Evolutionary conservation across 2,113 vertebrate species (phyloP).

Genomic region (Pogona vitticeps): DNA sequence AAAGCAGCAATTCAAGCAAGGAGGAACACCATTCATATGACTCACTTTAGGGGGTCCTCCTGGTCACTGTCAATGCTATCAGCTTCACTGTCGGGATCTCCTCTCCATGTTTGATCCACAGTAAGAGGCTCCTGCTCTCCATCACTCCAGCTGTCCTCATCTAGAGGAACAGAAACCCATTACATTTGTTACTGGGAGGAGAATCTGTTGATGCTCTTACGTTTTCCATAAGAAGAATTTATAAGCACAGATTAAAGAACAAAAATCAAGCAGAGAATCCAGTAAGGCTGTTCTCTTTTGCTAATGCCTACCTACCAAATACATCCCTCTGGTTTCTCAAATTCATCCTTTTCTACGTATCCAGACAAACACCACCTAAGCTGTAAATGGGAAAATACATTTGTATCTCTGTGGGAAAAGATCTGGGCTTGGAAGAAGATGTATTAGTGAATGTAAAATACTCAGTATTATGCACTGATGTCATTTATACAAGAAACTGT

Average conservation of each 20-base stretch:
- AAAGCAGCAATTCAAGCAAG: not conserved
- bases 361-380: not conserved
- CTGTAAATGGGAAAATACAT: not conserved
- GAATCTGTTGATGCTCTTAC: not conserved
- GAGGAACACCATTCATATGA: not conserved
- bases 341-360: not conserved
- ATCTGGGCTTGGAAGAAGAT: not conserved
- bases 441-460: not conserved
- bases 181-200: not conserved
- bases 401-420: not conserved
- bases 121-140: slow-evolving; percentile 89
- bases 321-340: not conserved
- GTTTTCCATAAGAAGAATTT: rapidly evolving
- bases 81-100: slow-evolving; percentile 95
- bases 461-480: not conserved
- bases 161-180: slow-evolving; percentile 67
- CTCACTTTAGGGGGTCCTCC: slow-evolving; percentile 96
- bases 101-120: slow-evolving; percentile 95
- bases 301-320: not conserved
- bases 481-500: not conserved
- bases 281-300: not conserved
- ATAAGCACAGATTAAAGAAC: not conserved
- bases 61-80: slow-evolving; percentile 98
- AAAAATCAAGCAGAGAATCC: not conserved
- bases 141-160: slow-evolving; percentile 96